Conservation (phyloP, 2,888 invertebrate species). For the Diarsia brunnea region DNA sequence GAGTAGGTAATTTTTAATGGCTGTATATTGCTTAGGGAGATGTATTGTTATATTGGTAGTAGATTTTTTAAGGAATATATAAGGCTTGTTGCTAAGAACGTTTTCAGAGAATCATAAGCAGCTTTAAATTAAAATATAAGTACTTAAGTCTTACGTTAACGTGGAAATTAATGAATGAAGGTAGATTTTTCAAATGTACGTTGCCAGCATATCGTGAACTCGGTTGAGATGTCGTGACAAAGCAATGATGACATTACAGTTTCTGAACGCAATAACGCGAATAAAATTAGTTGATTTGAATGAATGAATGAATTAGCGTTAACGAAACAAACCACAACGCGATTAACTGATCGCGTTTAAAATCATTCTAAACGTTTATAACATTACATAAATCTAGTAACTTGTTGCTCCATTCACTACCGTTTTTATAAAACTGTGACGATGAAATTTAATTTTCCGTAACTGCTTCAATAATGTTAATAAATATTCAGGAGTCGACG, state of each 20-base stretch:
- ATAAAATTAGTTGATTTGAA: not conserved
- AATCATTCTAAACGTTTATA: not conserved
- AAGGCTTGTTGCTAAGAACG: not conserved
- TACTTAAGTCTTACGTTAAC: not conserved
- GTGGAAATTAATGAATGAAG: not conserved
- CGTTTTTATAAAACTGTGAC: constrained; percentile 32
- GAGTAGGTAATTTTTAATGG: constrained; percentile 59
- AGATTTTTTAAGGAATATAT: not conserved
- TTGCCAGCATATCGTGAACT: not conserved
- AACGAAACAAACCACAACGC: too few relatives aligned
- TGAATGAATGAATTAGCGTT: too few relatives aligned
- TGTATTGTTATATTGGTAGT: constrained; percentile 17
- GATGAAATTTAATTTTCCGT: constrained; percentile 55
- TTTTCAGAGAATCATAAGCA: not conserved
- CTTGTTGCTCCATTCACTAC: constrained; percentile 37
- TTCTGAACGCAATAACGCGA: not conserved
- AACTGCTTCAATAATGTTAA: constrained; percentile 66
- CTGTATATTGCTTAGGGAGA: constrained; percentile 40
- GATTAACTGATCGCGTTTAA: not conserved
- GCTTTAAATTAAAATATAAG: not conserved
- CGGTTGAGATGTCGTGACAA: not conserved
- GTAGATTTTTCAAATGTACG: not conserved
- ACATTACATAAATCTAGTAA: constrained; percentile 15
- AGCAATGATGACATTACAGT: not conserved
- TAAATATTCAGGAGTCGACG: constrained; percentile 66